A percentile compares a stretch with the other conserved stretches of the same genome.
These are phyloP conservation scores for Volucella inflata DNA, from an alignment of 2,888 invertebrate genomes.

Conservation along the genomic window DNA sequence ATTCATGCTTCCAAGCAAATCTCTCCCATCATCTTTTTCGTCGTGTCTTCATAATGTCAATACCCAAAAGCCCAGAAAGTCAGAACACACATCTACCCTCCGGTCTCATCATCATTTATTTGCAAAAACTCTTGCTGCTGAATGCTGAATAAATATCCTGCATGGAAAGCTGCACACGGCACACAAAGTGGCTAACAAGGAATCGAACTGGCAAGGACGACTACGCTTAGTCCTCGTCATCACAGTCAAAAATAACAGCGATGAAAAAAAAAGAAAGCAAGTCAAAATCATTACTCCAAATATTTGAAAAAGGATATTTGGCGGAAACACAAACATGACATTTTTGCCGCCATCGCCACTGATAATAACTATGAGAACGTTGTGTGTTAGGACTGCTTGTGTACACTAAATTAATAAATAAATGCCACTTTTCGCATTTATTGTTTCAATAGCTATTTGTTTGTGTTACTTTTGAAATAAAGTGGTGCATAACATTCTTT, in stretches of 20 bases:
- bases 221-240: slow-evolving; percentile 73
- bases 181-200: slow-evolving; percentile 75
- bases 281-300: slow-evolving; percentile 78
- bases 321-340: slow-evolving; percentile 78
- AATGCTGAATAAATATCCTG: slow-evolving; percentile 75
- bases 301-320: slow-evolving; percentile 78
- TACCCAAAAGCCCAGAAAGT: slow-evolving; percentile 46
- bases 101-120: slow-evolving; percentile 74
- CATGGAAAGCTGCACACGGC: slow-evolving; percentile 73
- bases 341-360: slow-evolving; percentile 73
- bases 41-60: slow-evolving; percentile 57
- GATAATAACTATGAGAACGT: slow-evolving; percentile 70
- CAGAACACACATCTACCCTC: slow-evolving; percentile 55
- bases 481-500: slow-evolving; percentile 33
- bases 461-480: slow-evolving; percentile 15
- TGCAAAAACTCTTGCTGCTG: slow-evolving; percentile 73
- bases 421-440: slow-evolving; percentile 69
- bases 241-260: slow-evolving; percentile 72
- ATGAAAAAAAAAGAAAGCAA: slow-evolving; percentile 73
- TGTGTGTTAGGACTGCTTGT: slow-evolving; percentile 71
- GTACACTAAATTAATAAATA: slow-evolving; percentile 76
- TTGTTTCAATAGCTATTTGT: slow-evolving; percentile 65
- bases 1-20: slow-evolving; percentile 39
- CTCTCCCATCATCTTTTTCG: slow-evolving; percentile 45
- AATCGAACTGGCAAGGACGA: slow-evolving; percentile 73